phyloP scores from a whole-genome alignment of 1,140 invertebrate genomes.

The Drosophila mayri region DNA sequence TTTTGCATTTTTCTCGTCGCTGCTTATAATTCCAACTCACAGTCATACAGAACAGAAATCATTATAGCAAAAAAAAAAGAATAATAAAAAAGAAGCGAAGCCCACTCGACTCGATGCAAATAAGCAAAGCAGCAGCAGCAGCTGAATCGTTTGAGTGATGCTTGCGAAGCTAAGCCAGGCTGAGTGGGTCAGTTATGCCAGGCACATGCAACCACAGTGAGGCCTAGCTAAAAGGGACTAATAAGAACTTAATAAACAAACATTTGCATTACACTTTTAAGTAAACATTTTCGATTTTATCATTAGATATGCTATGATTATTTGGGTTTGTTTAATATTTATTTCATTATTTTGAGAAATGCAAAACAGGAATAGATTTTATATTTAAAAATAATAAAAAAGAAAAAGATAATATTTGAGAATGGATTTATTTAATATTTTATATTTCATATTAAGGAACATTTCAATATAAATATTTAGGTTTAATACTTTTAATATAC shows the following conservation, averaged over 20 bases:
- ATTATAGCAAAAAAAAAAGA: conserved; percentile 32
- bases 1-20: conserved; percentile 34
- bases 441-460: too few relatives aligned
- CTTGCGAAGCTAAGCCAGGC: conserved; percentile 24
- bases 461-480: too few relatives aligned
- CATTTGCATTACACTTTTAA: background rate
- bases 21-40: conserved; percentile 43
- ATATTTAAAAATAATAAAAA: too few relatives aligned
- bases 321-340: too few relatives aligned
- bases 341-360: too few relatives aligned
- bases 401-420: too few relatives aligned
- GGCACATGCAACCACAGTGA: conserved; percentile 48
- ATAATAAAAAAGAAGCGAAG: conserved; percentile 43
- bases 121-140: conserved; percentile 30
- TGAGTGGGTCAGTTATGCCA: conserved; percentile 51
- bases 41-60: conserved; percentile 40
- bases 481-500: too few relatives aligned
- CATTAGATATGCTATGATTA: too few relatives aligned
- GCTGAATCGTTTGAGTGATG: conserved; percentile 47
- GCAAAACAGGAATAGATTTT: too few relatives aligned
- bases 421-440: too few relatives aligned
- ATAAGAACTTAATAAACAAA: accelerated
- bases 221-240: background rate
- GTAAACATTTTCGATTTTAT: too few relatives aligned
- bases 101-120: conserved; percentile 56